These are phyloP conservation scores for Sylvilagus floridanus DNA, from an alignment of 2,797 vertebrate genomes.

Conservation along the genomic window DNA sequence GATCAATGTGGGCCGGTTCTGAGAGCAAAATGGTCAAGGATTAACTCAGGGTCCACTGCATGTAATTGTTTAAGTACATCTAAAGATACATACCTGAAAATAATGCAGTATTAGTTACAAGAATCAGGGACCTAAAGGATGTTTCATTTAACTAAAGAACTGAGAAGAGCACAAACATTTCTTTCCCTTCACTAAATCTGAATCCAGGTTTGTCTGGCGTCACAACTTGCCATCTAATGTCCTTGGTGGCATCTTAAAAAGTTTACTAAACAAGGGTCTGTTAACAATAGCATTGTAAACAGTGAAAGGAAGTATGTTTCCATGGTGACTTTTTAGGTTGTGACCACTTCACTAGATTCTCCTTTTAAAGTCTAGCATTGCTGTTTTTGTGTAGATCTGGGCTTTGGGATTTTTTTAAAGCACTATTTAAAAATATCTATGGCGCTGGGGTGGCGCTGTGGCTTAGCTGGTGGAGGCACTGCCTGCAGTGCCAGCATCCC, in stretches of 20 bases:
- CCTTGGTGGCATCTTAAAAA: background rate
- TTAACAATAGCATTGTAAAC: slow-evolving; percentile 29
- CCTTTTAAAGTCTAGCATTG: slow-evolving; percentile 73
- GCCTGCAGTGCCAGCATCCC: too few relatives aligned
- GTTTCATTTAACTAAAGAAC: slow-evolving; percentile 49
- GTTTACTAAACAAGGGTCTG: slow-evolving; percentile 15
- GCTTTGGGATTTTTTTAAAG: slow-evolving; percentile 80
- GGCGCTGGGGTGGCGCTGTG: too few relatives aligned
- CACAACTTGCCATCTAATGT: background rate
- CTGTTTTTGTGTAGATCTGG: slow-evolving; percentile 69
- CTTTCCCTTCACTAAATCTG: background rate
- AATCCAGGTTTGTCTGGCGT: slow-evolving; percentile 45
- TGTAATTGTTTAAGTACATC: background rate
- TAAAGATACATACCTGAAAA: slow-evolving; percentile 34
- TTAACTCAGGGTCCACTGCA: background rate
- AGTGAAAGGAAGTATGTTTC: slow-evolving; percentile 48
- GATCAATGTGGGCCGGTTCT: background rate
- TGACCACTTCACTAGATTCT: slow-evolving; percentile 37
- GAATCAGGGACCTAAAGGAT: background rate
- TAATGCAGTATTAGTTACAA: slow-evolving; percentile 29
- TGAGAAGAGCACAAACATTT: slow-evolving; percentile 15
- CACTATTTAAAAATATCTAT: slow-evolving; percentile 69
- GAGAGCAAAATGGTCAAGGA: background rate
- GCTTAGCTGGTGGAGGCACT: too few relatives aligned
- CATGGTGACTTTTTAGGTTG: slow-evolving; percentile 58